Conservation (phyloP, 2,113 vertebrate species). For the Pelobates fuscus region DNA sequence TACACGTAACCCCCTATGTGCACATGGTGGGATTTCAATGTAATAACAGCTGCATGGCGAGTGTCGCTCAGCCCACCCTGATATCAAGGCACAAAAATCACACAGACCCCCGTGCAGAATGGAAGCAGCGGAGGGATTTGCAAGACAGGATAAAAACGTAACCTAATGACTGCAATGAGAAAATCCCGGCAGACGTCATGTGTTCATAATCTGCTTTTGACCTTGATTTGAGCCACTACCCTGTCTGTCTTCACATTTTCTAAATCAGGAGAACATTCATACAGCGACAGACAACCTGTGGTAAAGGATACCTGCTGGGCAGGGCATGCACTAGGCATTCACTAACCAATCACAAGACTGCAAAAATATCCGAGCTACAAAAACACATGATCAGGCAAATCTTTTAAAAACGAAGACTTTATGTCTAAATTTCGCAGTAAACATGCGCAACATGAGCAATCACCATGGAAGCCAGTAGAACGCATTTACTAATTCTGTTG, state of each 20-base stretch:
- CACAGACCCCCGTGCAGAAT: background rate
- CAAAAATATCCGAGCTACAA: too few relatives aligned
- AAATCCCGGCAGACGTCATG: slow-evolving; percentile 29
- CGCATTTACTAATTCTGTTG: too few relatives aligned
- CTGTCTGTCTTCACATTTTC: background rate
- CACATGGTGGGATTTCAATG: too few relatives aligned
- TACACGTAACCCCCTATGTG: too few relatives aligned
- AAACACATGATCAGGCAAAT: too few relatives aligned
- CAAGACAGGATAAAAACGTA: background rate
- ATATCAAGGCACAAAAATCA: background rate
- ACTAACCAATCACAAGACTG: too few relatives aligned
- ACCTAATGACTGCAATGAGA: slow-evolving; percentile 20
- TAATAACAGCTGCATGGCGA: too few relatives aligned
- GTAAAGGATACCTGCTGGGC: background rate
- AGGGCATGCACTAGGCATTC: background rate
- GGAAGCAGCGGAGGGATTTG: slow-evolving; percentile 1
- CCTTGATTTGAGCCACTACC: slow-evolving; percentile 19
- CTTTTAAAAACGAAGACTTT: too few relatives aligned
- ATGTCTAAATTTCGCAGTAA: too few relatives aligned
- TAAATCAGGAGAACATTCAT: background rate
- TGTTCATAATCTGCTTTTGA: slow-evolving; percentile 28
- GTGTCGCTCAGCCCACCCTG: too few relatives aligned
- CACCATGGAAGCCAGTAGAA: too few relatives aligned
- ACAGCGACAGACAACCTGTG: background rate
- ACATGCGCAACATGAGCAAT: too few relatives aligned